These are phyloP conservation scores for Cuniculus paca DNA, from an alignment of 2,797 vertebrate genomes.

Conservation along the genomic window DNA sequence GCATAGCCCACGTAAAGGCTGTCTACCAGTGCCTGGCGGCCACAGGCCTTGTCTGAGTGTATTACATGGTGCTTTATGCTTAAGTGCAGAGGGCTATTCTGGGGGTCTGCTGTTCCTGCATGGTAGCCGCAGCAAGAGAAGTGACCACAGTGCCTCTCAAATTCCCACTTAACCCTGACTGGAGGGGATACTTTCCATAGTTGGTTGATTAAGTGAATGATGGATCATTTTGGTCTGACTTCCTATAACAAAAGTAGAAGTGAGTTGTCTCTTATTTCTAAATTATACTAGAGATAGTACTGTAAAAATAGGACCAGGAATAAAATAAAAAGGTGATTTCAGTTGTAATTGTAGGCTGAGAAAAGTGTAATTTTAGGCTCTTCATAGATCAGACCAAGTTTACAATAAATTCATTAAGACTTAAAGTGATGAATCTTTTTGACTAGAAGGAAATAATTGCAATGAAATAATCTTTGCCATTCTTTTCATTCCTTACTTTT, in stretches of 20 bases:
- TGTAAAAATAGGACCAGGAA: conserved; percentile 62
- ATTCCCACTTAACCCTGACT: neutral
- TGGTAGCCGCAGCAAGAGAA: neutral
- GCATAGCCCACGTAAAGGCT: neutral
- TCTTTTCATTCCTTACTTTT: conserved; percentile 46
- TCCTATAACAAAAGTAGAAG: conserved; percentile 53
- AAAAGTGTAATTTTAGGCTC: conserved; percentile 46
- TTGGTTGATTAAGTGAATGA: neutral
- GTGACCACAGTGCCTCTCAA: neutral
- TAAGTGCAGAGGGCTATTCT: neutral
- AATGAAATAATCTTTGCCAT: conserved; percentile 2
- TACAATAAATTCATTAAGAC: conserved; percentile 65
- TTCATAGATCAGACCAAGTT: conserved; percentile 59
- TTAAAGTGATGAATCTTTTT: neutral
- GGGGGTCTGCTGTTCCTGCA: neutral
- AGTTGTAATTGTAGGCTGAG: conserved; percentile 80
- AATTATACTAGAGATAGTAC: conserved; percentile 62
- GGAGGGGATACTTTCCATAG: neutral
- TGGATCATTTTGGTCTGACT: conserved; percentile 38
- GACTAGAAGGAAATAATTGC: conserved; percentile 70
- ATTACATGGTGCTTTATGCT: neutral
- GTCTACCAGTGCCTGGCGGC: rapidly evolving
- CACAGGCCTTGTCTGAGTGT: neutral
- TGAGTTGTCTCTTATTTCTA: conserved; percentile 75
- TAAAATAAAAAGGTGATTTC: conserved; percentile 70